Evolutionary conservation across 1,140 invertebrate species (phyloP).

Genomic region (Drosophila subpulchrella): DNA sequence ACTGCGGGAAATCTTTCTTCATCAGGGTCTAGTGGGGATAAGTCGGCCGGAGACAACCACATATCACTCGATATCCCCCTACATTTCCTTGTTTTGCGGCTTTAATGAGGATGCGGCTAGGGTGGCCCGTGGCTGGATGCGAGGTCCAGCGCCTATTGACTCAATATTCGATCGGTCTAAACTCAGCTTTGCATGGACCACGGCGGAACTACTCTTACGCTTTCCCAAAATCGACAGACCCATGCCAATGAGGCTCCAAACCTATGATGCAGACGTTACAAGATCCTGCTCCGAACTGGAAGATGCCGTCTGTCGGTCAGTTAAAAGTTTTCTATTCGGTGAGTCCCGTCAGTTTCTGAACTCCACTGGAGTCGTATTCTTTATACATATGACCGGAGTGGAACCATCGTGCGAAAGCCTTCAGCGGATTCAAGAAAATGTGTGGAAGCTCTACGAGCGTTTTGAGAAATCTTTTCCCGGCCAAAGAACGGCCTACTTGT

Average conservation of each 20-base stretch:
- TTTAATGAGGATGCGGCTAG: conserved; percentile 96
- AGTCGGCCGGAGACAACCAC: conserved; percentile 96
- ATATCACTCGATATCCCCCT: conserved; percentile 96
- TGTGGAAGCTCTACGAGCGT: conserved; percentile 88
- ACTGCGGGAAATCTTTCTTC: conserved; percentile 72
- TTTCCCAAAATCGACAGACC: conserved; percentile 86
- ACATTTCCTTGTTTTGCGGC: conserved; percentile 95
- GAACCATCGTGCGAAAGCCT: conserved; percentile 93
- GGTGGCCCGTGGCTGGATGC: conserved; percentile 89
- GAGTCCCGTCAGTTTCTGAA: conserved; percentile 83
- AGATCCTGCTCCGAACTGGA: conserved; percentile 89
- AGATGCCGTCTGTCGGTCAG: conserved; percentile 94
- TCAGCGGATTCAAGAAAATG: conserved; percentile 90
- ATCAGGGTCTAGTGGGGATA: conserved; percentile 92
- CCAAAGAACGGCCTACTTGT: conserved; percentile 93
- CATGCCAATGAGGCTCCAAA: conserved; percentile 84
- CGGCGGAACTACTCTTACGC: conserved; percentile 93
- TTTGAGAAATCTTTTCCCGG: conserved; percentile 92
- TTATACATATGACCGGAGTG: conserved; percentile 96
- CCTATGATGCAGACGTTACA: conserved; percentile 89
- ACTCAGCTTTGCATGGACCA: conserved; percentile 91
- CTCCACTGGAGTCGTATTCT: conserved; percentile 91
- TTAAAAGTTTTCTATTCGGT: conserved; percentile 89
- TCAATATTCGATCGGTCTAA: conserved; percentile 95
- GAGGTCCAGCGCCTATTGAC: conserved; percentile 95